Percentiles rank a stretch among this genome's conserved stretches.
Conservation (phyloP, 1,140 invertebrate species). For the Anoplolepis gracilipes region DNA sequence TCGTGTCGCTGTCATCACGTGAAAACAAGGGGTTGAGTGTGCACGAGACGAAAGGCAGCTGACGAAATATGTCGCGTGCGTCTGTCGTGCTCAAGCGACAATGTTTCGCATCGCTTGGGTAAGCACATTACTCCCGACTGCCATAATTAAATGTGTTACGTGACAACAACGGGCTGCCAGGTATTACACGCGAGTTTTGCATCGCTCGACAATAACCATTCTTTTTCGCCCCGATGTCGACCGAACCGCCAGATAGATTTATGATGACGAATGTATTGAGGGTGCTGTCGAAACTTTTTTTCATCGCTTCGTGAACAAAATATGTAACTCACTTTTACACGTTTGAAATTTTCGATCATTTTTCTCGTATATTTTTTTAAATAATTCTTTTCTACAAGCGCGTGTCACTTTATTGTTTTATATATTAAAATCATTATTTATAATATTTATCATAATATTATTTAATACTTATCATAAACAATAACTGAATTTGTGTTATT, state of each 20-base stretch:
- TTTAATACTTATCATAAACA: no score
- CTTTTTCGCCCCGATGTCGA: slow-evolving; percentile 38
- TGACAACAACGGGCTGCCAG: slow-evolving; percentile 55
- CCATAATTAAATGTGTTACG: slow-evolving; percentile 76
- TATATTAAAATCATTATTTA: no score
- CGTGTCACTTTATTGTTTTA: not conserved
- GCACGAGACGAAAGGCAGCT: slow-evolving; percentile 68
- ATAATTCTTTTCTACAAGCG: not conserved
- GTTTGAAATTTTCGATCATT: not conserved
- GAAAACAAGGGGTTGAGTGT: slow-evolving; percentile 13
- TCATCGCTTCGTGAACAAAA: not conserved
- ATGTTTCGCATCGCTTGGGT: slow-evolving; percentile 70
- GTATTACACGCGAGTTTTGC: slow-evolving; percentile 42
- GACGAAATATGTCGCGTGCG: slow-evolving; percentile 69
- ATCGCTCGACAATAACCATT: slow-evolving; percentile 59
- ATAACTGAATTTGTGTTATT: no score
- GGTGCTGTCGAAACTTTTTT: slow-evolving; percentile 1
- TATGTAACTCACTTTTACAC: not conserved
- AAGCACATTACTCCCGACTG: slow-evolving; percentile 72
- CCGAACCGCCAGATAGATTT: slow-evolving; percentile 36
- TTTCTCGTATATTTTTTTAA: not conserved
- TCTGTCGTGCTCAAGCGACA: slow-evolving; percentile 61
- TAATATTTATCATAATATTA: no score
- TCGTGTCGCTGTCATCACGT: slow-evolving; percentile 27
- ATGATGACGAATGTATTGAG: slow-evolving; percentile 7